phyloP scores from a whole-genome alignment of 37 sponge, comb jelly and placozoan species.

The Chondrosia reniformis region DNA sequence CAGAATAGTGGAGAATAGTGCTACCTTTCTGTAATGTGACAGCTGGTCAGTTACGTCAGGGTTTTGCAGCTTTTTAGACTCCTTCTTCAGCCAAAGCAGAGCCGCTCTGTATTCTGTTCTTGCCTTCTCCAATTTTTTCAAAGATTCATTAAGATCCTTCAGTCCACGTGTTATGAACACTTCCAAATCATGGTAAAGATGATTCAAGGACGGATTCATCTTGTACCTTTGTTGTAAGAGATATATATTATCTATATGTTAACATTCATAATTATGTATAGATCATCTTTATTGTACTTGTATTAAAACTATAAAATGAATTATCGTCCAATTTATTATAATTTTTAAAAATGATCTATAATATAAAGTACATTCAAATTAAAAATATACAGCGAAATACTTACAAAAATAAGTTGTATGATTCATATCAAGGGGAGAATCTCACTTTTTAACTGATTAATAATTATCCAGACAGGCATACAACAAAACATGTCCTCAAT shows the following conservation, averaged over 20 bases:
- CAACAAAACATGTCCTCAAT: too few relatives aligned
- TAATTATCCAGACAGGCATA: too few relatives aligned
- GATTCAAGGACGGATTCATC: constrained; percentile 17
- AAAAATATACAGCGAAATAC: too few relatives aligned
- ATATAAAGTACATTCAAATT: not conserved
- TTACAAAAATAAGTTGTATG: too few relatives aligned
- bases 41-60: constrained; percentile 78
- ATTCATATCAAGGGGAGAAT: too few relatives aligned
- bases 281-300: too few relatives aligned
- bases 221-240: constrained; percentile 20
- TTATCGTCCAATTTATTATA: not conserved
- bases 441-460: too few relatives aligned
- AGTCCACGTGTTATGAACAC: constrained; percentile 45
- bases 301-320: not conserved
- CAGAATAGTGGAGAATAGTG: too few relatives aligned
- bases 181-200: constrained; percentile 45
- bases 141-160: constrained; percentile 52
- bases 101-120: constrained; percentile 81
- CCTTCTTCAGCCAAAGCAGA: constrained; percentile 87
- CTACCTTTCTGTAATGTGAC: constrained; percentile 70
- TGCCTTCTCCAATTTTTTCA: constrained; percentile 67
- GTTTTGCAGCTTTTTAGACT: constrained; percentile 71
- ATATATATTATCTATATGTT: not conserved
- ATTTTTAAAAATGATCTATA: not conserved
- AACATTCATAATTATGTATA: too few relatives aligned